A percentile compares a stretch with the other conserved stretches of the same genome.
These are phyloP conservation scores for Popillia japonica DNA, from an alignment of 1,140 invertebrate species.

Conservation along the genomic window DNA sequence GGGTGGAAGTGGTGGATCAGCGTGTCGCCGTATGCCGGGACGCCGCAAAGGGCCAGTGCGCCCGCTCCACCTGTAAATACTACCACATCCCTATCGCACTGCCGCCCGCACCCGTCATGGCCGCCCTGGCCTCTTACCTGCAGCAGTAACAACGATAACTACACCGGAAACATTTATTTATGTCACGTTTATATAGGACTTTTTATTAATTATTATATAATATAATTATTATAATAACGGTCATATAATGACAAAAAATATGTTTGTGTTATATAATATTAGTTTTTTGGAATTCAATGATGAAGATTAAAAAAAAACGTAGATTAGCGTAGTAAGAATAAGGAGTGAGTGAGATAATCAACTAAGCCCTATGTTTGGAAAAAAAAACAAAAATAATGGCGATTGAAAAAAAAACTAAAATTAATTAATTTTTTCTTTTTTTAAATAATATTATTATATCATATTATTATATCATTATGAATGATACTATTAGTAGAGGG, in stretches of 20 bases:
- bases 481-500: slow-evolving; percentile 41
- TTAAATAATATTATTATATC: slow-evolving; percentile 37
- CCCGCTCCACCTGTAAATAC: slow-evolving; percentile 91
- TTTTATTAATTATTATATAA: slow-evolving; percentile 56
- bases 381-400: neutral
- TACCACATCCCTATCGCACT: slow-evolving; percentile 89
- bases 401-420: slow-evolving; percentile 25
- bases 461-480: slow-evolving; percentile 27
- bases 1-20: slow-evolving; percentile 91
- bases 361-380: slow-evolving; percentile 41
- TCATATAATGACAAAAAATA: slow-evolving; percentile 58
- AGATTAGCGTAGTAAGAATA: slow-evolving; percentile 41
- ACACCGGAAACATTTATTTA: slow-evolving; percentile 53
- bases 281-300: slow-evolving; percentile 47
- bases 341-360: slow-evolving; percentile 42
- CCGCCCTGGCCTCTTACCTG: slow-evolving; percentile 63
- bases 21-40: slow-evolving; percentile 94
- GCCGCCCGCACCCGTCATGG: slow-evolving; percentile 75
- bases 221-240: slow-evolving; percentile 46
- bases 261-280: slow-evolving; percentile 51
- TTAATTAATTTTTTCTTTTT: neutral
- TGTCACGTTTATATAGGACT: slow-evolving; percentile 58
- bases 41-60: slow-evolving; percentile 89
- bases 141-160: slow-evolving; percentile 57
- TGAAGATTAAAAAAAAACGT: slow-evolving; percentile 35